These are phyloP conservation scores for Sceliomorpha sp. DNA, from an alignment of 2,888 invertebrate species.

Conservation along the genomic window DNA sequence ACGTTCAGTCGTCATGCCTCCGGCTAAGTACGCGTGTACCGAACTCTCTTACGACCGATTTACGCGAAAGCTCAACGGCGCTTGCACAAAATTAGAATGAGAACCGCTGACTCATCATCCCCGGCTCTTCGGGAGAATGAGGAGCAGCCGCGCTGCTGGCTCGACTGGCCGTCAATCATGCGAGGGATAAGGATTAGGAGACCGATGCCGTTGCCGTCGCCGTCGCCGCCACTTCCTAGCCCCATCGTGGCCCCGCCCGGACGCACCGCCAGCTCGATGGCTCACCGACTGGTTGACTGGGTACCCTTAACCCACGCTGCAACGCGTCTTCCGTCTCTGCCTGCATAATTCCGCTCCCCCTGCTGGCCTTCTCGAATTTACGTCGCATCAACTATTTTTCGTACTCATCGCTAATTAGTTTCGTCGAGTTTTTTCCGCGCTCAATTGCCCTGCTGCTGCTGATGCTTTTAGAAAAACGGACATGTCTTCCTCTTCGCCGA, in stretches of 20 bases:
- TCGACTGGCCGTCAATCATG: slow-evolving; percentile 30
- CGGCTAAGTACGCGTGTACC: too few species aligned
- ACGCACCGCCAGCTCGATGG: slow-evolving; percentile 9
- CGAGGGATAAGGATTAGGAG: slow-evolving; percentile 36
- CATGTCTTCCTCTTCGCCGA: too few species aligned
- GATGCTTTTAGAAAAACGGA: slow-evolving; percentile 6
- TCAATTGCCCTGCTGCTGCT: background rate
- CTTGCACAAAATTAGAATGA: slow-evolving; percentile 7
- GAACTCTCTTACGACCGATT: too few species aligned
- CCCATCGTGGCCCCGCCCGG: slow-evolving; percentile 26
- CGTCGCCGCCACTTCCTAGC: slow-evolving; percentile 19
- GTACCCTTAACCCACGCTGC: too few species aligned
- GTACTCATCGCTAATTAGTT: slow-evolving; percentile 44
- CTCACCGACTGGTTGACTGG: background rate
- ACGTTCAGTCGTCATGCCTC: too few species aligned
- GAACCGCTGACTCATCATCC: slow-evolving; percentile 26
- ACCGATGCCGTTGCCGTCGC: too few species aligned
- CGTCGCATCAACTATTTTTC: slow-evolving; percentile 32
- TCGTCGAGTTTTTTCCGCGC: slow-evolving; percentile 12
- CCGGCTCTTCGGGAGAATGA: too few species aligned
- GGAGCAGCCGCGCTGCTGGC: slow-evolving; percentile 28
- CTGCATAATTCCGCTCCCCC: too few species aligned
- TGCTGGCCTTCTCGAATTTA: slow-evolving; percentile 20
- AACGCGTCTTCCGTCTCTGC: too few species aligned
- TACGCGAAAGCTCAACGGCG: too few species aligned